Evolutionary conservation across 2,888 invertebrate species (phyloP).

Genomic region (Scrobipalpa costella): DNA sequence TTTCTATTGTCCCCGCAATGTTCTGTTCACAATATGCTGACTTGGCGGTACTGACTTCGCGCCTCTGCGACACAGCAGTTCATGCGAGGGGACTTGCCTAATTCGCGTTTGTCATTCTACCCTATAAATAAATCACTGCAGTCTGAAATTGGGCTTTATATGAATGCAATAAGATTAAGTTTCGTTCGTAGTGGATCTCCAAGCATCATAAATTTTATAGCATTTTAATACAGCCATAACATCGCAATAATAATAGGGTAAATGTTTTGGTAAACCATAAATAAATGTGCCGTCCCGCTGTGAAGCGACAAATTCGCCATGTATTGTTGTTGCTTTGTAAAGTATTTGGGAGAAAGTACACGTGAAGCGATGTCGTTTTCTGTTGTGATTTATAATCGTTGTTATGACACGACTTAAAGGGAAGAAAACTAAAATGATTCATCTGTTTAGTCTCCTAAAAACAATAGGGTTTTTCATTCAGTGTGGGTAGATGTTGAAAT

Average conservation of each 20-base stretch:
- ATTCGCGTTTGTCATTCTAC: constrained; percentile 70
- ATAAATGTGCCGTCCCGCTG: constrained; percentile 70
- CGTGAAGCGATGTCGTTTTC: not conserved
- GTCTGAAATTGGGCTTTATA: constrained; percentile 39
- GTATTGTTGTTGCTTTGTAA: constrained; percentile 30
- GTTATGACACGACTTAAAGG: too few relatives aligned
- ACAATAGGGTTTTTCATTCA: too few relatives aligned
- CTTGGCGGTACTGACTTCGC: constrained; percentile 68
- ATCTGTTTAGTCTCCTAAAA: too few relatives aligned
- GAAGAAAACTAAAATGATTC: too few relatives aligned
- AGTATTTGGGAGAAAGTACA: constrained; percentile 16
- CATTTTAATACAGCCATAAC: constrained; percentile 79
- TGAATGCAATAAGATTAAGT: constrained; percentile 30
- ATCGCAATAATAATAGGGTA: constrained; percentile 78
- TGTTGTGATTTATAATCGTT: constrained; percentile 3
- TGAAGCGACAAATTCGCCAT: constrained; percentile 64
- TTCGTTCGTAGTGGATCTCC: constrained; percentile 45
- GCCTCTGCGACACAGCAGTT: constrained; percentile 60
- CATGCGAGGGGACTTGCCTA: constrained; percentile 72
- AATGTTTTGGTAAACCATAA: constrained; percentile 81
- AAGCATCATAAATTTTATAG: constrained; percentile 78
- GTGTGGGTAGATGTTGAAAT: too few relatives aligned
- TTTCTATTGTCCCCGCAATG: constrained; percentile 53
- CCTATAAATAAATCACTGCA: constrained; percentile 42
- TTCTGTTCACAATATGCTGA: constrained; percentile 72